phyloP scores from a whole-genome alignment of 2,113 vertebrate species.

The Mesoclemmys tuberculata region DNA sequence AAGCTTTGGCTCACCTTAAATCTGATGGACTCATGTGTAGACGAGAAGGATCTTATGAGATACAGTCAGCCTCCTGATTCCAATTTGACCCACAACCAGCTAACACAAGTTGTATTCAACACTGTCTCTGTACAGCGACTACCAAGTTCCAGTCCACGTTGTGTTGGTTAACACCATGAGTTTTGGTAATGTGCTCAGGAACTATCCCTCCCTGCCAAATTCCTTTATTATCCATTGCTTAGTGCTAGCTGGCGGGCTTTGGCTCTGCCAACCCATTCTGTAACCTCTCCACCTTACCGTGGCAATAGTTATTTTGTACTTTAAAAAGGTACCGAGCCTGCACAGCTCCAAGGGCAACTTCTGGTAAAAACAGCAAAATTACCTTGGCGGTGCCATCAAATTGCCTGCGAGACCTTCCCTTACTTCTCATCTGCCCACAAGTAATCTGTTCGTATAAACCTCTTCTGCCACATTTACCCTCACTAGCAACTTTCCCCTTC shows the following conservation, averaged over 20 bases:
- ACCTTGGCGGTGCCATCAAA: neutral
- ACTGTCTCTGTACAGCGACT: neutral
- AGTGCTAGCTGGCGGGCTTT: neutral
- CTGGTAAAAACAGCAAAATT: neutral
- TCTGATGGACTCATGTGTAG: neutral
- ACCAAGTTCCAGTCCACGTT: neutral
- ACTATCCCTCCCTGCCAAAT: neutral
- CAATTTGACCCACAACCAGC: neutral
- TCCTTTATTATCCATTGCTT: neutral
- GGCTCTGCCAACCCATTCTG: neutral
- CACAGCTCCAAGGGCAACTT: neutral
- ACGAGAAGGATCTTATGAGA: neutral
- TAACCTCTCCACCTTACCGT: neutral
- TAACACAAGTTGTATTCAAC: neutral
- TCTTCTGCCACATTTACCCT: neutral
- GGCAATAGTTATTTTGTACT: neutral
- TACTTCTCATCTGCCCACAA: neutral
- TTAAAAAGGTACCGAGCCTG: neutral
- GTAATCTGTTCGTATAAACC: neutral
- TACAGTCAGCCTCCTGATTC: neutral
- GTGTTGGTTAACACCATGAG: rapidly evolving
- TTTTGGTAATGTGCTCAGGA: neutral
- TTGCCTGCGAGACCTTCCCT: neutral
- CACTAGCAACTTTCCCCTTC: neutral
- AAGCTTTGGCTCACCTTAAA: neutral